phyloP scores from a whole-genome alignment of 2,113 vertebrate species.

The Choloepus hoffmanni region DNA sequence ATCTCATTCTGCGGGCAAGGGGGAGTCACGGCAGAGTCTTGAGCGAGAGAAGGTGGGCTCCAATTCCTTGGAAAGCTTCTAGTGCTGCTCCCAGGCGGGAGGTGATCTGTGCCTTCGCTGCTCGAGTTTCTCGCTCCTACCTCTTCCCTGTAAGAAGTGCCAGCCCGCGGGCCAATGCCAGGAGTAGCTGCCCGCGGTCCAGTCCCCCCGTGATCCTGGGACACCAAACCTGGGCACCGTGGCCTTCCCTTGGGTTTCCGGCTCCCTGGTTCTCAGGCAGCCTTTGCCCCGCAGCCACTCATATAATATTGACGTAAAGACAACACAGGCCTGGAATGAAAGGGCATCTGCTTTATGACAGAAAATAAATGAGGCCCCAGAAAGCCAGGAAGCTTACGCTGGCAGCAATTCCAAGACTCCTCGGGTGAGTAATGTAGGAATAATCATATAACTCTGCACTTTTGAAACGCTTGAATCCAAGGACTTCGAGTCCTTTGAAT shows the following conservation, averaged over 20 bases:
- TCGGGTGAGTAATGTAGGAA: constrained; percentile 33
- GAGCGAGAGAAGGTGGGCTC: background rate
- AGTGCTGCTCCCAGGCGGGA: background rate
- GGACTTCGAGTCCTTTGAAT: background rate
- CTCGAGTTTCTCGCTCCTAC: background rate
- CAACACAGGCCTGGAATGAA: background rate
- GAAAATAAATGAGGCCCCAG: background rate
- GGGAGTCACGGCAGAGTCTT: no score
- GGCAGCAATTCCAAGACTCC: background rate
- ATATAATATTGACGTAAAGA: background rate
- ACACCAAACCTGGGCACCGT: background rate
- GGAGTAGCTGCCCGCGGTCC: background rate
- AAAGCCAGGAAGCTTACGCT: background rate
- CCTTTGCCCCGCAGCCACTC: fast-evolving
- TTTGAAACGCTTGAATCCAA: background rate
- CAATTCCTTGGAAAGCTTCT: background rate
- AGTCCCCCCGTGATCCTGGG: background rate
- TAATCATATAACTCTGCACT: background rate
- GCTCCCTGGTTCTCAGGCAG: background rate
- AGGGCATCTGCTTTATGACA: background rate
- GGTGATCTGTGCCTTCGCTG: background rate
- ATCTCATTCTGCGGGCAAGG: background rate
- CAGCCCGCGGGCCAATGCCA: background rate
- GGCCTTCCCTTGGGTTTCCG: background rate
- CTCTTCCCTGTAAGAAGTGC: background rate